These are phyloP conservation scores for Xestia c-nigrum DNA, from an alignment of 2,888 invertebrate species.

Conservation along the genomic window DNA sequence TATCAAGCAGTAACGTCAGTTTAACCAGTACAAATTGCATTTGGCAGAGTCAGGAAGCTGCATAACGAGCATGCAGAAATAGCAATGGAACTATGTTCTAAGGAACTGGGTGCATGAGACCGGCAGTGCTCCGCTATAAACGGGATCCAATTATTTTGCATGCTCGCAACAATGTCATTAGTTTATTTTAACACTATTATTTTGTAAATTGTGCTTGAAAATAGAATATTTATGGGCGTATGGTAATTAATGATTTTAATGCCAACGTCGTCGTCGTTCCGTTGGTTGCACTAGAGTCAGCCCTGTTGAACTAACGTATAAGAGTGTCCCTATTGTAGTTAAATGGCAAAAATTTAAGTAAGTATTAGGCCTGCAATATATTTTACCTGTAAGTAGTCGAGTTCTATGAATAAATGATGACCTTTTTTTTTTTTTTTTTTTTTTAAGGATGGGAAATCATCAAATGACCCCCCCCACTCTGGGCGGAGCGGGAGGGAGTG, in stretches of 20 bases:
- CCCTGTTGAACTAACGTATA: not conserved
- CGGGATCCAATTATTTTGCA: conserved; percentile 71
- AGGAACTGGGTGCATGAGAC: conserved; percentile 61
- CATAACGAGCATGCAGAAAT: conserved; percentile 62
- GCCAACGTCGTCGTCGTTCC: conserved; percentile 4
- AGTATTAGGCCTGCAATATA: not conserved
- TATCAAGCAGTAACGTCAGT: conserved; percentile 38
- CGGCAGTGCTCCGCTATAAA: conserved; percentile 67
- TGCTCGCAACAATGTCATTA: conserved; percentile 57
- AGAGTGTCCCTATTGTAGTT: not conserved
- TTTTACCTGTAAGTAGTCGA: not conserved
- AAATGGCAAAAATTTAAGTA: not conserved
- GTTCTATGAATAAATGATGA: not conserved
- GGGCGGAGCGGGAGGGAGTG: too few relatives aligned
- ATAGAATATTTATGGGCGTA: conserved; percentile 55
- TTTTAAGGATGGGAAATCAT: too few relatives aligned
- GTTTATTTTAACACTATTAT: conserved; percentile 55
- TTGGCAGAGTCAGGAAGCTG: conserved; percentile 58
- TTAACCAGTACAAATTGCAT: conserved; percentile 63
- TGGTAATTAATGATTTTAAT: conserved; percentile 50
- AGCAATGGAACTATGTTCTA: conserved; percentile 28
- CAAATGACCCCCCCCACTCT: too few relatives aligned
- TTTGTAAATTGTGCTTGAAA: conserved; percentile 58
- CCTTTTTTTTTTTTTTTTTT: too few relatives aligned
- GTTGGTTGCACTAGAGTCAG: conserved; percentile 9